Evolutionary conservation across 2,113 vertebrate species (phyloP), one percentile per base, ranked within the genome.

Genomic region (Silurus glanis): DNA sequence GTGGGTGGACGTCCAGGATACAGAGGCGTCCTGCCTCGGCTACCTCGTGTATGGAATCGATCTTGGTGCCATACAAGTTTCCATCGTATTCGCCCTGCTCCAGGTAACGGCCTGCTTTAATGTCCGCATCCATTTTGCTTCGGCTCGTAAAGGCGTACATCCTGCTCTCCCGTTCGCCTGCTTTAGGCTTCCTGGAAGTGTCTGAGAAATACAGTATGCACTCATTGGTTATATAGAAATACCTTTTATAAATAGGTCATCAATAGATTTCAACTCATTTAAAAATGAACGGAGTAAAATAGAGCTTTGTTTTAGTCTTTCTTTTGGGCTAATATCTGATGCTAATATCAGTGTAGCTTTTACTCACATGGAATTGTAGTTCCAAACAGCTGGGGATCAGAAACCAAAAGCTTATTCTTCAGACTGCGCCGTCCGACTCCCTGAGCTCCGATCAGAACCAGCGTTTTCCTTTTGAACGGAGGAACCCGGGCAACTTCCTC

Each of bases 401-500:
- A 95, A 91, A 97, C 92, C 81, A 99, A 94, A 23, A 99, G 96
- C 84, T 97, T 97, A 92, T 96, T 98, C 93, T 99, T 99, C 71
- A 99, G 95, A 92, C 97, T 97, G 89, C 97, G 95, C 23, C 97
- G 93, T 49, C 98, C 98, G 61, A 99, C 98, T 0, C 98, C 98
- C 92, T 98, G 97, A 0, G 98, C 97, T 0, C 98, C 98, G 8
- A 98, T 97, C 79, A 99, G 92, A 91, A 99, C 96, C 92, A 99
- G 94, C 3, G 96, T 99, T 95, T 98, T 99, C 94, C 98, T 94
- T 88, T 97, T 96, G 92, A 99, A 99, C 0, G 97, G 97, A 0
- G 98, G 97, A 92, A 99, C 96, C 67, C 96, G 96, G 7, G 98
- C 97, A 88, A 99, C 96, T 91, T 99, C 98, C 91, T 99, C 98